Percentiles rank a stretch among this genome's conserved stretches.
phyloP scores from a whole-genome alignment of 35 echinoderm and acorn worm species.

The Lytechinus variegatus region DNA sequence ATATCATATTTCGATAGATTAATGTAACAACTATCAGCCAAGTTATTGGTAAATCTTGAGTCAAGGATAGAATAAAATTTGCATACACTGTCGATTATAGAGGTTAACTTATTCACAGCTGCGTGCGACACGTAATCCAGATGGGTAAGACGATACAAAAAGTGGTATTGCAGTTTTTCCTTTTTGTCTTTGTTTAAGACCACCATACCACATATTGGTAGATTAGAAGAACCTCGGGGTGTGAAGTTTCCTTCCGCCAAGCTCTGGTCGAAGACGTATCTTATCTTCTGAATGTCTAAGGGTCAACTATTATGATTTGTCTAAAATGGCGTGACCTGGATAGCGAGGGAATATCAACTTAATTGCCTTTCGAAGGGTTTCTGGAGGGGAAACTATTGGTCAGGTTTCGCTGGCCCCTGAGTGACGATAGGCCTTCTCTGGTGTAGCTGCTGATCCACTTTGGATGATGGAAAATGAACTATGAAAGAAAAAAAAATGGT shows the following conservation, averaged over 20 bases:
- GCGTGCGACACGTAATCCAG: background rate
- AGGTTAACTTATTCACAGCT: constrained; percentile 49
- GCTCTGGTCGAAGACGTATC: background rate
- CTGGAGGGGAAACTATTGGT: constrained; percentile 29
- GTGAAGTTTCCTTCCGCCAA: background rate
- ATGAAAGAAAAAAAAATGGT: background rate
- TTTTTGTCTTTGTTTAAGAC: background rate
- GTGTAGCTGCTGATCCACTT: background rate
- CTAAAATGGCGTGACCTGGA: constrained; percentile 21
- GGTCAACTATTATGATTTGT: constrained; percentile 40
- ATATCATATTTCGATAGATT: background rate
- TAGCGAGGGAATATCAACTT: constrained; percentile 31
- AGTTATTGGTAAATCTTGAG: constrained; percentile 6
- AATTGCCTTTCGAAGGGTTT: constrained; percentile 18
- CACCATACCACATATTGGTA: background rate
- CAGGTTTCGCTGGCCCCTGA: constrained; percentile 23
- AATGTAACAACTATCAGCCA: background rate
- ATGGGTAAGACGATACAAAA: constrained; percentile 44
- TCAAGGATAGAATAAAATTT: constrained; percentile 6
- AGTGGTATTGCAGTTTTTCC: constrained; percentile 43
- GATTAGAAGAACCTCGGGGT: background rate
- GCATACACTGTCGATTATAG: background rate
- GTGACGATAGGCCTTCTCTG: background rate
- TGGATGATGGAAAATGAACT: background rate
- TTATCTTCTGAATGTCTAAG: background rate